These are phyloP conservation scores for Oncorhynchus masou DNA, from an alignment of 2,113 vertebrate species.

Conservation along the genomic window DNA sequence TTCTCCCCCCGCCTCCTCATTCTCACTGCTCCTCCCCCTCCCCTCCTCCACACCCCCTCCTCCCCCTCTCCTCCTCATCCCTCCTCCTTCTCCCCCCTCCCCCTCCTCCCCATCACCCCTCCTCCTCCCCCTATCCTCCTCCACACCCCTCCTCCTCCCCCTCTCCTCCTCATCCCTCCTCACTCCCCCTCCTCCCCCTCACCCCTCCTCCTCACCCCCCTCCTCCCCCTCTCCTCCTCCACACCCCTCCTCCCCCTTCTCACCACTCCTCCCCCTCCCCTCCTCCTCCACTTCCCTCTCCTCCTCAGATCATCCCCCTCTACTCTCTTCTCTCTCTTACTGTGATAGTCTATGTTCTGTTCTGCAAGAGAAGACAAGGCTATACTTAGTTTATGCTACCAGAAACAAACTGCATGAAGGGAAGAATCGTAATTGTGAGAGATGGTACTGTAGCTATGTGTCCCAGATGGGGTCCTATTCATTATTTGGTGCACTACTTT, in stretches of 20 bases:
- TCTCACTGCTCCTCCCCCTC: not conserved
- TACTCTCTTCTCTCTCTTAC: not conserved
- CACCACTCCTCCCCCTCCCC: not conserved
- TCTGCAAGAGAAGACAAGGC: not conserved
- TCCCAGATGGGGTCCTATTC: not conserved
- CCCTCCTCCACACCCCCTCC: not conserved
- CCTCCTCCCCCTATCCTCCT: not conserved
- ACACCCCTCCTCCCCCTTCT: not conserved
- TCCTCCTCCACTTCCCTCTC: not conserved
- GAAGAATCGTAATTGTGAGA: not conserved
- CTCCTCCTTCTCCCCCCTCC: not conserved
- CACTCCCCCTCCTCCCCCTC: not conserved
- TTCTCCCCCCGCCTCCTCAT: too few species aligned
- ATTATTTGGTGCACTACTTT: too few species aligned
- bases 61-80: not conserved
- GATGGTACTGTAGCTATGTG: not conserved
- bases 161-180: not conserved
- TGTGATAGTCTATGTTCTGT: not conserved
- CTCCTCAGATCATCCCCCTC: not conserved
- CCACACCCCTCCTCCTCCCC: too few species aligned
- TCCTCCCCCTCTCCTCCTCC: not conserved
- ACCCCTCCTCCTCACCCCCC: not conserved
- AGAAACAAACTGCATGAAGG: not conserved
- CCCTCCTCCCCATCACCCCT: not conserved
- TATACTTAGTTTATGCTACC: not conserved